These are phyloP conservation scores for Listronotus bonariensis DNA, from an alignment of 1,140 invertebrate genomes.

Conservation along the genomic window DNA sequence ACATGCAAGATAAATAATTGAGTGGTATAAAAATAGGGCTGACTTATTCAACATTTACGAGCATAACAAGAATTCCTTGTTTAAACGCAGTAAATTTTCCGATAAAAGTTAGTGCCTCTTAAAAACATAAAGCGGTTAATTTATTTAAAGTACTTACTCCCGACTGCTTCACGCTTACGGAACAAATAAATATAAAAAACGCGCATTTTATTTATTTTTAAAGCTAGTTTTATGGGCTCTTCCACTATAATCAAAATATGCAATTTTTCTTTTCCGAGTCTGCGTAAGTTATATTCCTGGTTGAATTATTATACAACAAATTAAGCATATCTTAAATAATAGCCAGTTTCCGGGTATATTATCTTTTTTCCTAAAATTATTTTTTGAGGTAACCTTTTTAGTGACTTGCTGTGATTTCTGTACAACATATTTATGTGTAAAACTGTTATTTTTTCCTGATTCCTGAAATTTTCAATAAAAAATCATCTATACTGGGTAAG, in stretches of 20 bases:
- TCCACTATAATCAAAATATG: slow-evolving; percentile 24
- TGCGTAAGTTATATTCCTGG: background rate
- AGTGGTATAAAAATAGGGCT: slow-evolving; percentile 3
- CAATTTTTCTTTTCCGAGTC: slow-evolving; percentile 10
- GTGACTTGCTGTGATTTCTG: no score
- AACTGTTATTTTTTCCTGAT: no score
- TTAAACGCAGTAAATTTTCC: slow-evolving; percentile 23
- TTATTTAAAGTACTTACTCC: slow-evolving; percentile 29
- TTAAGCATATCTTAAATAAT: background rate
- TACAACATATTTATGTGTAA: no score
- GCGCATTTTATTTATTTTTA: slow-evolving; percentile 34
- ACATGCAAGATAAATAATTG: background rate
- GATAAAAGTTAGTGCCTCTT: slow-evolving; percentile 29
- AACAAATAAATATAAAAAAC: slow-evolving; percentile 32
- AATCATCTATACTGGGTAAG: no score
- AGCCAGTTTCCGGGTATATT: no score
- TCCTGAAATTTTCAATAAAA: no score
- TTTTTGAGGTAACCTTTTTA: no score
- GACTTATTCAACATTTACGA: slow-evolving; percentile 14
- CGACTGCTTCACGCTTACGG: slow-evolving; percentile 25
- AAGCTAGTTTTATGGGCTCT: slow-evolving; percentile 18
- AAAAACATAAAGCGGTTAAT: slow-evolving; percentile 31
- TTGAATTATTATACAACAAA: slow-evolving; percentile 1
- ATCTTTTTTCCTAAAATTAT: no score
- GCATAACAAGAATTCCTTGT: slow-evolving; percentile 18